Evolutionary conservation across 2,113 vertebrate species (phyloP), one percentile per base, ranked within the genome.

Genomic region (Austrofundulus limnaeus): DNA sequence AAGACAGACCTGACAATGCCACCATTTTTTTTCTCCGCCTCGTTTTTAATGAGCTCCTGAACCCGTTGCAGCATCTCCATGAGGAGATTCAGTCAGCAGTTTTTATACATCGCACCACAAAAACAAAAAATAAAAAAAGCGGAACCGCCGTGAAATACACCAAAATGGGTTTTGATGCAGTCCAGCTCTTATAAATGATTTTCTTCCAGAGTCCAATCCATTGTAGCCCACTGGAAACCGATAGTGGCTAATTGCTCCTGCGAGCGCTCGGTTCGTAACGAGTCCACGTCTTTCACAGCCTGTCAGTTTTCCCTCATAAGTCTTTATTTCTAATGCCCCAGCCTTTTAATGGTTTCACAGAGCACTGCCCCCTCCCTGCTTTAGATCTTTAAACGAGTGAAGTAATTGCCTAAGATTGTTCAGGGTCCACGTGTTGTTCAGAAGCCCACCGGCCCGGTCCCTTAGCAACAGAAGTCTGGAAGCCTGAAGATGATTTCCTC

Each of bases 11-110:
- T 49, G 66, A 88, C 82, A 89, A 81, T 81, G 80, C 72, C 60
- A 57, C 74, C 46, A 38, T 58, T 73, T 75, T n/a, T n/a, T n/a
- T n/a, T n/a, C n/a, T 47, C 10, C 1, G 0, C 65, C 39, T 34
- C 50, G 62, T 70, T 80, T 87, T 85, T 87, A 89, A 91, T 86
- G 86, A 92, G 85, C 77, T 66, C 80, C 75, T 66, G 82, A 75
- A 84, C 67, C 66, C 11, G 64, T 68, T 47, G 54, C 24, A 58
- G 58, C 65, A 75, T 83, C 82, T 81, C 63, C 64, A 75, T 20
- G 7, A 48, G 47, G 48, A 65, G 67, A 66, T 52, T 21, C 56
- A 77, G 77, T 85, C 81, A 84, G 84, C 70, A 64, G 20, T 80
- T 82, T 86, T 77, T 76, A 72, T 60, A 75, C 71, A 75, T 70